Evolutionary conservation across 2,113 vertebrate species (phyloP).

Genomic region (Sander vitreus): DNA sequence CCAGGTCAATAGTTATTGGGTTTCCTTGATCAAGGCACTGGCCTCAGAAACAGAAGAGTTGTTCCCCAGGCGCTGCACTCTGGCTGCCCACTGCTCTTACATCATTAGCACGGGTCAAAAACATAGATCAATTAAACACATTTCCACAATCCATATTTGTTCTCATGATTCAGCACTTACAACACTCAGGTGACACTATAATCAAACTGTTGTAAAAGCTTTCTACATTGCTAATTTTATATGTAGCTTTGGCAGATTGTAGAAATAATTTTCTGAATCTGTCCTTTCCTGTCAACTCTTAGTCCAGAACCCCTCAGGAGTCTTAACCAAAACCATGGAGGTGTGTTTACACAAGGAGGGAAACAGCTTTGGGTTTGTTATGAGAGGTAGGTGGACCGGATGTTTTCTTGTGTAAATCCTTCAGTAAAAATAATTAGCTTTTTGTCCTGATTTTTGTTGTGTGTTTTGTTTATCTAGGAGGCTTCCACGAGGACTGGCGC

Average conservation of each 20-base stretch:
- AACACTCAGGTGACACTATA: background rate
- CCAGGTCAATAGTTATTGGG: conserved; percentile 16
- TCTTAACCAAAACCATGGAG: conserved; percentile 94
- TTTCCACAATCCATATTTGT: conserved; percentile 7
- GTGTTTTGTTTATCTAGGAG: conserved; percentile 84
- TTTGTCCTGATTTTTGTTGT: background rate
- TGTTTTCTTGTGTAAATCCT: background rate
- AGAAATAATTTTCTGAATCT: background rate
- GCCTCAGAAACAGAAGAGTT: background rate
- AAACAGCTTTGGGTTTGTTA: conserved; percentile 96
- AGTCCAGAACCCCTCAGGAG: conserved; percentile 90
- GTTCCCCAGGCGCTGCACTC: background rate
- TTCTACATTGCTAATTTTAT: background rate
- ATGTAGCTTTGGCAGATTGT: background rate
- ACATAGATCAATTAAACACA: conserved; percentile 10
- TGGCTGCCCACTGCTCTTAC: conserved; percentile 4
- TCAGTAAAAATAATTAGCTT: background rate
- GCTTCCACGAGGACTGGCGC: conserved; percentile 95
- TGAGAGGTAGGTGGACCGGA: conserved; percentile 87
- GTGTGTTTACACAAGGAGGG: conserved; percentile 96
- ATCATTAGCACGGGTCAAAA: conserved; percentile 30
- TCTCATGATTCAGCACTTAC: conserved; percentile 1
- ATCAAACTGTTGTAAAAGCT: background rate
- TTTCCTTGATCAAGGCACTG: background rate
- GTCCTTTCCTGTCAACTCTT: conserved; percentile 8